Percentiles rank a stretch among this genome's conserved stretches.
These are phyloP conservation scores for Dicranocentrus wangi DNA, from an alignment of 2,888 invertebrate species.

Conservation along the genomic window DNA sequence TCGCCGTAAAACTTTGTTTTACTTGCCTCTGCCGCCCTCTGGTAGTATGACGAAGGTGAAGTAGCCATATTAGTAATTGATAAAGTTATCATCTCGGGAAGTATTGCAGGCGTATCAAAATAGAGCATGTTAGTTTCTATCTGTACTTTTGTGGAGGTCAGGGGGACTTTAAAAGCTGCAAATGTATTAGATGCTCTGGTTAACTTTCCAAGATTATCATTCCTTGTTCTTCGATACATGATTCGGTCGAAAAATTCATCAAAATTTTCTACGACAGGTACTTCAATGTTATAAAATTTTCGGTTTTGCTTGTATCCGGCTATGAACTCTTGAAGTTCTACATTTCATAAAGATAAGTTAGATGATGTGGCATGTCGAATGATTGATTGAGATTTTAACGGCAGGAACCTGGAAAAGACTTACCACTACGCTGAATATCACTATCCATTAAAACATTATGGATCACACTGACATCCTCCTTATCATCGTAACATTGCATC, in stretches of 20 bases:
- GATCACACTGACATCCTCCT: not conserved
- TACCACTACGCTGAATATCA: not conserved
- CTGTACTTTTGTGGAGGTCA: not conserved
- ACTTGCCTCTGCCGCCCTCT: too few species aligned
- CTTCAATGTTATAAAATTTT: not conserved
- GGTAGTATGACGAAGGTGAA: too few species aligned
- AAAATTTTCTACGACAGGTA: not conserved
- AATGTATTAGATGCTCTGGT: constrained; percentile 23
- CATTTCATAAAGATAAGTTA: not conserved
- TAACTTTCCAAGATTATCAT: not conserved
- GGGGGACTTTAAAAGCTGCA: too few species aligned
- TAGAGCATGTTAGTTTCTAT: constrained; percentile 47
- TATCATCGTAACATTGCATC: constrained; percentile 22
- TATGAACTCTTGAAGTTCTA: constrained; percentile 24
- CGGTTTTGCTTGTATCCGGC: constrained; percentile 20
- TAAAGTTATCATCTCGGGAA: constrained; percentile 23
- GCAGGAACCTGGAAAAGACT: constrained; percentile 3
- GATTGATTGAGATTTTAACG: not conserved
- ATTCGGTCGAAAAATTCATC: too few species aligned
- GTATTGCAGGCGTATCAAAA: not conserved
- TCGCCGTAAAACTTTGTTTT: too few species aligned
- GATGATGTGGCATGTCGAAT: too few species aligned
- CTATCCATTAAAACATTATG: not conserved
- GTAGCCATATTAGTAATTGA: too few species aligned
- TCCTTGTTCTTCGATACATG: not conserved